Evolutionary conservation across 2,797 vertebrate genomes (phyloP).

Genomic region (Brotula barbata): DNA sequence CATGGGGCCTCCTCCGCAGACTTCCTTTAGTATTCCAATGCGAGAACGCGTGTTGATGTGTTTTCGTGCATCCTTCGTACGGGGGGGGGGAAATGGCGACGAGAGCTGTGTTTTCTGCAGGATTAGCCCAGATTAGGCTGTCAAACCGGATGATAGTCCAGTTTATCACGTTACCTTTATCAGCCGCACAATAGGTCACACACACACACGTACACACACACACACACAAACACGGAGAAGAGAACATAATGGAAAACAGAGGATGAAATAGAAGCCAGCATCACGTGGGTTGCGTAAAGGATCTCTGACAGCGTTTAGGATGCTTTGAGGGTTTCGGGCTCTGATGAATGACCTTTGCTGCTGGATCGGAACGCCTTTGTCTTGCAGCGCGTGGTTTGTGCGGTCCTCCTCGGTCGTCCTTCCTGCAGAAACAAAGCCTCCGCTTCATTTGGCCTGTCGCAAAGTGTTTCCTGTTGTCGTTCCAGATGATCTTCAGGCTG

Average conservation of each 20-base stretch:
- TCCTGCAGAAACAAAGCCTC: not conserved
- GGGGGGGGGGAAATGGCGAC: constrained; percentile 32
- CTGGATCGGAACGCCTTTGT: not conserved
- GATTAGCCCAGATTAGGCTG: constrained; percentile 70
- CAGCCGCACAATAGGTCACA: constrained; percentile 19
- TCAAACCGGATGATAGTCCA: constrained; percentile 56
- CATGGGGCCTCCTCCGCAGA: too few relatives aligned
- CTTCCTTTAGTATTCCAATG: constrained; percentile 7
- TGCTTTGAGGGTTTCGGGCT: too few relatives aligned
- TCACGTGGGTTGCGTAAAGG: not conserved
- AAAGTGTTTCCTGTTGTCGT: not conserved
- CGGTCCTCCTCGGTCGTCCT: not conserved
- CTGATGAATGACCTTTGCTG: not conserved
- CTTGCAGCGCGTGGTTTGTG: not conserved
- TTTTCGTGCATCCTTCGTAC: constrained; percentile 14
- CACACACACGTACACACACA: constrained; percentile 9
- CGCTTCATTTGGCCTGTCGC: constrained; percentile 21
- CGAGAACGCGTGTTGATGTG: not conserved
- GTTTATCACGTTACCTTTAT: constrained; percentile 66
- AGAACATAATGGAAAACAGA: not conserved
- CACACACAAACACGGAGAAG: not conserved
- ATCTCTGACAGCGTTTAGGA: not conserved
- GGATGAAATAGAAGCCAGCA: constrained; percentile 9
- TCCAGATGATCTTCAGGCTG: constrained; percentile 6
- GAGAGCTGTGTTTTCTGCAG: constrained; percentile 60